phyloP scores from a whole-genome alignment of 2,888 invertebrate genomes.

The Amblyteles armatorius region DNA sequence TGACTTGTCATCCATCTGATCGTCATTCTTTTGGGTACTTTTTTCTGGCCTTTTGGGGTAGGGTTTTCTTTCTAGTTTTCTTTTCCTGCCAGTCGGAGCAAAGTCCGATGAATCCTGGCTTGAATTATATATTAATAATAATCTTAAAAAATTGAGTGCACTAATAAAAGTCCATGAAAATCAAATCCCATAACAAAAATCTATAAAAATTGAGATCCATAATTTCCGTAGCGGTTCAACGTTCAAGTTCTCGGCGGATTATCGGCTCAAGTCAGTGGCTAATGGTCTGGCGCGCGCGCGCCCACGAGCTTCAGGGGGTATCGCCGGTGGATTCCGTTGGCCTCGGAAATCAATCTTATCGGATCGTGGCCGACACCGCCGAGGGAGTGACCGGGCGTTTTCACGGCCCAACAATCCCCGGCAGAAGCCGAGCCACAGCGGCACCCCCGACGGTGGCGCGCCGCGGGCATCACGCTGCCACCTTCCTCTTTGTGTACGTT shows the following conservation, averaged over 20 bases:
- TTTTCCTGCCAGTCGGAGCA: neutral
- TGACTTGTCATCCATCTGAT: no score
- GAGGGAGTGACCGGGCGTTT: constrained; percentile 63
- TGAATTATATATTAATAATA: neutral
- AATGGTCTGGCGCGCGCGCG: neutral
- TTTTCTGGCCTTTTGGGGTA: no score
- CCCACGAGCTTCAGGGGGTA: constrained; percentile 29
- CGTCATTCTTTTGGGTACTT: no score
- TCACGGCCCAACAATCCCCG: constrained; percentile 62
- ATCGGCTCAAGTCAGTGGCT: neutral
- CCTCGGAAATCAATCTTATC: constrained; percentile 67
- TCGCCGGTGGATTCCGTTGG: constrained; percentile 57
- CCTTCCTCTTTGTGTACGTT: constrained; percentile 46
- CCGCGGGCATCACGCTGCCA: constrained; percentile 33
- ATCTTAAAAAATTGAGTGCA: neutral
- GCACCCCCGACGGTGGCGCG: constrained; percentile 36
- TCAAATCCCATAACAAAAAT: neutral
- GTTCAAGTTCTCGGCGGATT: neutral
- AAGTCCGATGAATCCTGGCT: neutral
- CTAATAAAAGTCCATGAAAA: no score
- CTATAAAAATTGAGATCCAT: neutral
- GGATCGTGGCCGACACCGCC: constrained; percentile 31
- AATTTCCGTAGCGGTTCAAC: no score
- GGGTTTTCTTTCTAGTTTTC: no score
- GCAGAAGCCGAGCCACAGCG: constrained; percentile 27